Evolutionary conservation across 1,140 invertebrate species (phyloP), one percentile per base, ranked within the genome.

Genomic region (Caenorhabditis remanei): DNA sequence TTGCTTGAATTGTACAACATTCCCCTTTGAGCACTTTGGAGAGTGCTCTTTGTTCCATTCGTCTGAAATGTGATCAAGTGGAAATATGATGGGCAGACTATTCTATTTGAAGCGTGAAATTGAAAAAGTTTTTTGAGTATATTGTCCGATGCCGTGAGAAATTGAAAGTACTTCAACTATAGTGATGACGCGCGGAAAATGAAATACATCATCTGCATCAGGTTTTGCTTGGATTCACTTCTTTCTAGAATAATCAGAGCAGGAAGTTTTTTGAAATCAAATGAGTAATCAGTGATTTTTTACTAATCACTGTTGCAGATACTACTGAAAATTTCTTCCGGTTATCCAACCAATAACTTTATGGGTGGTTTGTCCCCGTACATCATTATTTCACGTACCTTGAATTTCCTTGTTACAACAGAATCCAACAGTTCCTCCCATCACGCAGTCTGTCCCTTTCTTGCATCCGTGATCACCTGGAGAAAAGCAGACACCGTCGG

Each of bases 1-100:
- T 79, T 79, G 71, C 46, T 79, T 50, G 71, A 79, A 79, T 79
- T 79, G 71, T 9, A 79, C 71, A 24, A 79, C 46, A 46, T 50
- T 41, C 4, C 71, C 71, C 24, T 79, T 79, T 4, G 14, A 8
- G 41, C 71, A 79, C 46, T n/a, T 43, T 79, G 71, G 71, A 8
- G 71, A 50, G 19, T 79, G 43, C 40, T 79, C 71, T 50, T 79
- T 79, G 71, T 79, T 50, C 71, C 71, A 79, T 79, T 79, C 71
- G 46, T 79, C 71, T 79, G 71, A 79, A 79, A 79, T 11, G 43
- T 46, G 65, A 19, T n/a, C 40, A 71, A 43, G 65, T 71, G 65
- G 65, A 71, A 71, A 71, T 3, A 46, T 14, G 21, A 71, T 14
- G 40, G 16, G 40, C 46, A 71, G 65, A 71, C 65, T 43, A 24